Evolutionary conservation across 2,797 vertebrate species (phyloP).

Genomic region (Acanthornis magna): DNA sequence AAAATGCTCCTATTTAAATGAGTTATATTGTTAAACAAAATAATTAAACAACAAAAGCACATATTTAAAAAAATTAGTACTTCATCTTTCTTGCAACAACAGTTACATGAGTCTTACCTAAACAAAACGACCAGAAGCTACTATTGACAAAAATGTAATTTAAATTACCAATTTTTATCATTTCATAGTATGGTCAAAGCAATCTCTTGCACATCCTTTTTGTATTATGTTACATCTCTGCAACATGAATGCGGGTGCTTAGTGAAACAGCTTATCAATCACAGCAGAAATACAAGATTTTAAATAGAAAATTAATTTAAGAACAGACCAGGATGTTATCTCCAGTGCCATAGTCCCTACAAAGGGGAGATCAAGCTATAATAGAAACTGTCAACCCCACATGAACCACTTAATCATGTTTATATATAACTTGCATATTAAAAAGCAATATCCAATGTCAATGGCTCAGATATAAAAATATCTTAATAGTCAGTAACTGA

Average conservation of each 20-base stretch:
- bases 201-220: slow-evolving; percentile 15
- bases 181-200: background rate
- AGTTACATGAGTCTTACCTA: background rate
- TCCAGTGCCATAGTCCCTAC: background rate
- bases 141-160: background rate
- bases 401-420: slow-evolving; percentile 69
- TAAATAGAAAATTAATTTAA: slow-evolving; percentile 48
- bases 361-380: slow-evolving; percentile 29
- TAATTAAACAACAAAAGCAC: background rate
- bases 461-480: slow-evolving; percentile 77
- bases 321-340: background rate
- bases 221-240: slow-evolving; percentile 30
- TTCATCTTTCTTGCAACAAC: background rate
- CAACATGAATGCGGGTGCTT: slow-evolving; percentile 30
- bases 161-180: background rate
- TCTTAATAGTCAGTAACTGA: slow-evolving; percentile 79
- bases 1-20: background rate
- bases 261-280: slow-evolving; percentile 44
- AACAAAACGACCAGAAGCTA: background rate
- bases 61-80: background rate
- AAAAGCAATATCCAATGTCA: slow-evolving; percentile 76
- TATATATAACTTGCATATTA: slow-evolving; percentile 75
- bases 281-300: slow-evolving; percentile 36
- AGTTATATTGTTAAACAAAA: background rate
- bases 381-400: slow-evolving; percentile 41